phyloP scores from a whole-genome alignment of 2,888 invertebrate species.

The Dasysyrphus albostriatus region DNA sequence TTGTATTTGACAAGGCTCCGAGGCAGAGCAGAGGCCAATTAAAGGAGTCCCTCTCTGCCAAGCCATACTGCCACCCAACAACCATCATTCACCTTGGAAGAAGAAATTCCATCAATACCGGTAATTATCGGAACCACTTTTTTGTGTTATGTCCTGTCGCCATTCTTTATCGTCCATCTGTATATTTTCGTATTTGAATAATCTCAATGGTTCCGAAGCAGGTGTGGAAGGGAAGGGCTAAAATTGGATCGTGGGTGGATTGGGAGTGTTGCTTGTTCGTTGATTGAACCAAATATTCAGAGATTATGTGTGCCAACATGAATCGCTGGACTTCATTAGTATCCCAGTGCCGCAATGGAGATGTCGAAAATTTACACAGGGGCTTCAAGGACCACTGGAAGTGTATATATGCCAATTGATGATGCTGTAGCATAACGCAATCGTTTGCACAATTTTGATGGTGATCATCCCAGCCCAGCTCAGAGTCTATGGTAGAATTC shows the following conservation, averaged over 20 bases:
- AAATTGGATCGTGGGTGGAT: neutral
- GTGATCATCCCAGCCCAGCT: slow-evolving; percentile 37
- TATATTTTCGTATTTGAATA: slow-evolving; percentile 49
- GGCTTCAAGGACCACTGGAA: slow-evolving; percentile 50
- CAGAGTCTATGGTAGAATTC: slow-evolving; percentile 14
- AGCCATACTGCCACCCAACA: neutral
- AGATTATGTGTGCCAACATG: slow-evolving; percentile 73
- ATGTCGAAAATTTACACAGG: slow-evolving; percentile 52
- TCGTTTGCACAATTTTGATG: slow-evolving; percentile 74
- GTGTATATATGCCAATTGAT: neutral
- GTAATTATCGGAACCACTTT: slow-evolving; percentile 73
- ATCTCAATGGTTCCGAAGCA: neutral
- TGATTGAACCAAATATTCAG: slow-evolving; percentile 73
- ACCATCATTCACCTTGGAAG: neutral
- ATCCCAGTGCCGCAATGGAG: slow-evolving; percentile 30
- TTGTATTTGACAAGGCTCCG: slow-evolving; percentile 62
- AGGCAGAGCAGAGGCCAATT: slow-evolving; percentile 65
- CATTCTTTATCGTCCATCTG: slow-evolving; percentile 49
- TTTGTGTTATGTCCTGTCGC: slow-evolving; percentile 61
- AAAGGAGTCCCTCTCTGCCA: slow-evolving; percentile 31
- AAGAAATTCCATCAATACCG: slow-evolving; percentile 66
- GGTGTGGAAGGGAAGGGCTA: neutral
- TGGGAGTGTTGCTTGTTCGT: slow-evolving; percentile 35
- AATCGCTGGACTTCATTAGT: slow-evolving; percentile 72
- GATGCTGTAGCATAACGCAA: slow-evolving; percentile 47